Evolutionary conservation across 2,888 invertebrate species (phyloP), one percentile per base, ranked within the genome.

Genomic region (Agonopterix heracliana): DNA sequence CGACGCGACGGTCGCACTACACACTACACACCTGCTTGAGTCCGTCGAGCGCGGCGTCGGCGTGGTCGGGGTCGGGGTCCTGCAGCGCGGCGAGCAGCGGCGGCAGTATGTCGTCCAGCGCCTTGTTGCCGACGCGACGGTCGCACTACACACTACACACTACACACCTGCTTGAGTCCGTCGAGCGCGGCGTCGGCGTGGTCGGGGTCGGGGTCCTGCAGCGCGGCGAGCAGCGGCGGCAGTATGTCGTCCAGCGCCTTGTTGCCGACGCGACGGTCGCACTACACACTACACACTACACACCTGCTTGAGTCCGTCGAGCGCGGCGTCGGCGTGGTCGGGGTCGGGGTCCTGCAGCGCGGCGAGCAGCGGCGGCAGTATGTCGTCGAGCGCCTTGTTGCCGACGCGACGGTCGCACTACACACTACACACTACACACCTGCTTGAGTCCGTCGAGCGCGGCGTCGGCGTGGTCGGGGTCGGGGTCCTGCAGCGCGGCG

Each of bases 171-270:
- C 51, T 97, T 93, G 60, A 99, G 90, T 13, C 99, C 99, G 77
- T 99, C 99, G 56, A 99, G 90, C 9, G 98, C 96, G 71, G 95
- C 94, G 71, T 98, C 98, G 0, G 96, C 96, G 47, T 93, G 85
- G 14, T 90, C 91, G 0, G 92, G 91, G 85, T 98, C 94, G 1
- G 94, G 92, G 73, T 96, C 92, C 62, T 94, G 94, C 51, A 92
- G 81, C 1, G 81, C 81, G 44, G 93, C 93, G 61, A 99, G 90
- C 92, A 99, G 94, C 54, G 94, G 92, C 49, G 98, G 98, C 58
- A 99, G 89, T 80, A 99, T 98, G 76, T 99, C 99, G 81, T 99
- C 99, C 49, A 99, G 90, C 44, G 99, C 98, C 72, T 96, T 92
- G 54, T 94, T 92, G 48, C 98, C 99, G 54, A 98, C n/a, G n/a